A percentile compares a stretch with the other conserved stretches of the same genome.
Conservation (phyloP, 2,888 invertebrate genomes). For the Synanthedon andrenaeformis region DNA sequence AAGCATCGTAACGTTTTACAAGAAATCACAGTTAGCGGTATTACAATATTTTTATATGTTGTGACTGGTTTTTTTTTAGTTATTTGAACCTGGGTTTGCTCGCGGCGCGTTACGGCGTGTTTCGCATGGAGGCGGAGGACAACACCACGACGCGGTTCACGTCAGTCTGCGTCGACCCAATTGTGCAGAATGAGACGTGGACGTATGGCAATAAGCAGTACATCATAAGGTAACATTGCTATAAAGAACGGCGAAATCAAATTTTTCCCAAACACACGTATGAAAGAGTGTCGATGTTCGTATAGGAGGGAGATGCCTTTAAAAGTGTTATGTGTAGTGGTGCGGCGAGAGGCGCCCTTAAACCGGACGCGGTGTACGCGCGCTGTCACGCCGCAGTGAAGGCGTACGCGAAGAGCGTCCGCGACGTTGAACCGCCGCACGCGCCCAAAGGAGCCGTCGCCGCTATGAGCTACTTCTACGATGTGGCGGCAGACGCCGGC, state of each 20-base stretch:
- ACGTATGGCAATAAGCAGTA: constrained; percentile 81
- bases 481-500: constrained; percentile 88
- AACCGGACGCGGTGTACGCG: constrained; percentile 29
- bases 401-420: constrained; percentile 49
- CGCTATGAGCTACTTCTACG: constrained; percentile 96
- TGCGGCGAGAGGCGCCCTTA: constrained; percentile 18
- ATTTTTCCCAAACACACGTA: too few species aligned
- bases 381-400: constrained; percentile 32
- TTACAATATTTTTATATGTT: not conserved
- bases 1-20: too few species aligned
- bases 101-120: constrained; percentile 87
- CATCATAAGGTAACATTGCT: constrained; percentile 66
- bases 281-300: too few species aligned
- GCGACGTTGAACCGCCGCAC: constrained; percentile 69
- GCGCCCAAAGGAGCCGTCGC: constrained; percentile 72
- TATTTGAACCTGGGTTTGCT: constrained; percentile 92
- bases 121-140: constrained; percentile 61
- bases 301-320: too few species aligned
- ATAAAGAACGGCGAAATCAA: too few species aligned
- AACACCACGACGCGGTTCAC: constrained; percentile 53
- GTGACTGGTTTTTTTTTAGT: constrained; percentile 52
- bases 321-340: constrained; percentile 24
- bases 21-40: too few species aligned
- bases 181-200: constrained; percentile 77
- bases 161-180: constrained; percentile 85